A percentile compares a stretch with the other conserved stretches of the same genome.
Conservation (phyloP, 2,888 invertebrate genomes). For the Pammene fasciana region DNA sequence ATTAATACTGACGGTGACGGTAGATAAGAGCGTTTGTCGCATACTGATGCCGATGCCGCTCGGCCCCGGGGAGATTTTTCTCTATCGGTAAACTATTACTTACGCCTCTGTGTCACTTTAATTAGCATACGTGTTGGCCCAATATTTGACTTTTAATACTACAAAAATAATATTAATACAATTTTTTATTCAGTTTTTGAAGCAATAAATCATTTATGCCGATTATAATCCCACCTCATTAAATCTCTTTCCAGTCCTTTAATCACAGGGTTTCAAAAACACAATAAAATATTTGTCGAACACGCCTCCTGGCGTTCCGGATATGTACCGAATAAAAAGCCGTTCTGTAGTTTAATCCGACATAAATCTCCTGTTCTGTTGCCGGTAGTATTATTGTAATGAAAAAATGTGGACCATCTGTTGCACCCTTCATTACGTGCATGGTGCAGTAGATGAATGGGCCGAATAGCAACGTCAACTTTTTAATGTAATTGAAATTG, state of each 20-base stretch:
- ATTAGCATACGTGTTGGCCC: slow-evolving; percentile 19
- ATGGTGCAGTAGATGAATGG: slow-evolving; percentile 65
- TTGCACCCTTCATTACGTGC: slow-evolving; percentile 81
- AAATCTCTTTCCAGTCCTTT: slow-evolving; percentile 47
- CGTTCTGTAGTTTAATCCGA: slow-evolving; percentile 76
- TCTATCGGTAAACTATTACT: slow-evolving; percentile 24
- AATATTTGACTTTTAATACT: slow-evolving; percentile 6
- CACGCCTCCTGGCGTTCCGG: slow-evolving; percentile 75
- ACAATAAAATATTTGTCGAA: slow-evolving; percentile 70
- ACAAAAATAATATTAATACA: not conserved
- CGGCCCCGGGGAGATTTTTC: slow-evolving; percentile 29
- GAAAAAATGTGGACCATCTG: slow-evolving; percentile 81
- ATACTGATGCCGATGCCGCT: slow-evolving; percentile 69
- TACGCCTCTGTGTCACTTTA: slow-evolving; percentile 3
- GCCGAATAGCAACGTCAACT: slow-evolving; percentile 73
- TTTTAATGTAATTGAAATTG: slow-evolving; percentile 82
- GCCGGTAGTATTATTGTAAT: slow-evolving; percentile 74
- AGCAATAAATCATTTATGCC: slow-evolving; percentile 29
- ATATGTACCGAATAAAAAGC: slow-evolving; percentile 75
- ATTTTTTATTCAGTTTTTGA: not conserved
- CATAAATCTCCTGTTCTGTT: slow-evolving; percentile 74
- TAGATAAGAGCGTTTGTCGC: slow-evolving; percentile 74
- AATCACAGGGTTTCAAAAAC: slow-evolving; percentile 62
- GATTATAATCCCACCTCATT: slow-evolving; percentile 41
- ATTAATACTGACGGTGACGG: slow-evolving; percentile 69